Evolutionary conservation across 2,113 vertebrate genomes (phyloP).

Genomic region (Eulemur macaco): DNA sequence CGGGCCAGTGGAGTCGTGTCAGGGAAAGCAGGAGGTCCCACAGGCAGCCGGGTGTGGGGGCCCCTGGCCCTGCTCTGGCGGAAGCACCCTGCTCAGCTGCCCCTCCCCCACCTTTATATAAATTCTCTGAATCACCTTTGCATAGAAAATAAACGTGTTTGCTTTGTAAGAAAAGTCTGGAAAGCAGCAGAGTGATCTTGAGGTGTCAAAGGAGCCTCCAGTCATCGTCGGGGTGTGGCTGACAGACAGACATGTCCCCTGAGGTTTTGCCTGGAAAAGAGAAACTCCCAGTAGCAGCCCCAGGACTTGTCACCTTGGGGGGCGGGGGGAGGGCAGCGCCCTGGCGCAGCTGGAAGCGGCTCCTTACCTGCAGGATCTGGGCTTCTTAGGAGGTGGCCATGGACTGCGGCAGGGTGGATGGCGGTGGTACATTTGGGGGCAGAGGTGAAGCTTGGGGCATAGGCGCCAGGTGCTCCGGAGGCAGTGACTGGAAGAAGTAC

Average conservation of each 20-base stretch:
- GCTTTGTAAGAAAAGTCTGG: constrained; percentile 79
- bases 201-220: background rate
- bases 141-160: constrained; percentile 81
- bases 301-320: fast-evolving
- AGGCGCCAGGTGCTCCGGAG: background rate
- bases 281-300: background rate
- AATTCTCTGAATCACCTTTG: constrained; percentile 79
- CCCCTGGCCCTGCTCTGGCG: background rate
- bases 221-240: background rate
- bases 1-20: background rate
- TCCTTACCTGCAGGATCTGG: background rate
- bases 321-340: background rate
- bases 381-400: background rate
- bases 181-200: constrained; percentile 7
- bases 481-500: constrained; percentile 75
- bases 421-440: background rate
- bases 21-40: background rate
- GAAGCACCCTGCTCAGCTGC: constrained; percentile 28
- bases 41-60: background rate
- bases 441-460: background rate
- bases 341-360: background rate
- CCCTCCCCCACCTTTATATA: constrained; percentile 69
- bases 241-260: background rate
- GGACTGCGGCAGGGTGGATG: background rate
- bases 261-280: constrained; percentile 27